Evolutionary conservation across 2,888 invertebrate genomes (phyloP).

Genomic region (Notodonta ziczac): DNA sequence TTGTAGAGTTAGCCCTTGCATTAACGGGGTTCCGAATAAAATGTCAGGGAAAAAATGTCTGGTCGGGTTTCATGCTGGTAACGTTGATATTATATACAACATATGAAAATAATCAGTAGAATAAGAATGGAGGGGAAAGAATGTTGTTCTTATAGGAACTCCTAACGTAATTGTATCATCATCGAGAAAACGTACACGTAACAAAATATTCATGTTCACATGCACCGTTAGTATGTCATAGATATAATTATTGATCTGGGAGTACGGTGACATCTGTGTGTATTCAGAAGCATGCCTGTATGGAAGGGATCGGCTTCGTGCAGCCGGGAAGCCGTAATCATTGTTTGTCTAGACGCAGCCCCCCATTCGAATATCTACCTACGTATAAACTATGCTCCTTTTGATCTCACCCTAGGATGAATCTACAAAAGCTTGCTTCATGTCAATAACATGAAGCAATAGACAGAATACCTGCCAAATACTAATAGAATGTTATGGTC

Average conservation of each 20-base stretch:
- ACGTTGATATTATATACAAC: neutral
- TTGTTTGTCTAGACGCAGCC: slow-evolving; percentile 4
- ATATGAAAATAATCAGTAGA: too few relatives aligned
- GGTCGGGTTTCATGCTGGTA: neutral
- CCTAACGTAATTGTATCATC: too few relatives aligned
- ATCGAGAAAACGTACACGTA: too few relatives aligned
- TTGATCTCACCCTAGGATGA: neutral
- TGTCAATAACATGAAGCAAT: too few relatives aligned
- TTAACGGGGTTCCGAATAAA: neutral
- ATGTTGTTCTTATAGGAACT: too few relatives aligned
- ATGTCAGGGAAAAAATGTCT: neutral
- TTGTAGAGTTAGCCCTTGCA: neutral
- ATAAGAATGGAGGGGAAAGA: too few relatives aligned
- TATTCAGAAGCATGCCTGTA: neutral
- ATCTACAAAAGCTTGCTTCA: neutral
- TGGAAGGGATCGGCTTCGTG: neutral
- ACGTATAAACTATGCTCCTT: neutral
- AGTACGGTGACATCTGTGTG: too few relatives aligned
- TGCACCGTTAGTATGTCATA: too few relatives aligned
- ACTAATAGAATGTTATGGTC: too few relatives aligned
- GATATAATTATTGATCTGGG: too few relatives aligned
- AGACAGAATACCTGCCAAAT: too few relatives aligned
- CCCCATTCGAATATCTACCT: neutral
- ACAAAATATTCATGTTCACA: too few relatives aligned
- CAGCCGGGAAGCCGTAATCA: neutral